These are phyloP conservation scores for Mustela nigripes DNA, from an alignment of 2,113 vertebrate genomes.

Conservation along the genomic window DNA sequence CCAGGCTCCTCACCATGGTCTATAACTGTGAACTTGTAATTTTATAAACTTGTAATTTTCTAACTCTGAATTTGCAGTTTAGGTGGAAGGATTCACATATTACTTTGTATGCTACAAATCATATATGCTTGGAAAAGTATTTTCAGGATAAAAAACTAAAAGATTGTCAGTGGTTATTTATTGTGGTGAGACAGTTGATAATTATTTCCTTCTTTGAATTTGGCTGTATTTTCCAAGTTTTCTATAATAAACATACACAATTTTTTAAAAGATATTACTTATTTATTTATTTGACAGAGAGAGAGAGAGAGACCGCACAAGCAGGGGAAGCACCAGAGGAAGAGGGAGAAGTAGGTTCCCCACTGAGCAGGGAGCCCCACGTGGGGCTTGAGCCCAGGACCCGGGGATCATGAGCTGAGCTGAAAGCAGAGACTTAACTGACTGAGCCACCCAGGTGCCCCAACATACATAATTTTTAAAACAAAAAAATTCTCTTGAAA, in stretches of 20 bases:
- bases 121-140: neutral
- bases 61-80: constrained; percentile 30
- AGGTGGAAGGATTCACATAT: neutral
- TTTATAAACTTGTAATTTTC: neutral
- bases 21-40: constrained; percentile 1
- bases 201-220: neutral
- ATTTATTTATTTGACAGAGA: neutral
- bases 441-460: neutral
- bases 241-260: neutral
- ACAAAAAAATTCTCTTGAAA: constrained; percentile 23
- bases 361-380: neutral
- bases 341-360: neutral
- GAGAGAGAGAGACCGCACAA: neutral
- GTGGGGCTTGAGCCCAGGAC: neutral
- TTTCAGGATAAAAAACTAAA: constrained; percentile 25
- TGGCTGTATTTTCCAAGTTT: constrained; percentile 50
- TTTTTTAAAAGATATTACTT: neutral
- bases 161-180: neutral
- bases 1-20: neutral
- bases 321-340: too few species aligned
- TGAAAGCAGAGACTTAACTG: neutral
- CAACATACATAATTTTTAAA: neutral
- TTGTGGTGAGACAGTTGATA: neutral
- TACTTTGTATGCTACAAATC: neutral
- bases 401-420: neutral